Evolutionary conservation across 2,888 invertebrate species (phyloP).

Genomic region (Mantis religiosa): DNA sequence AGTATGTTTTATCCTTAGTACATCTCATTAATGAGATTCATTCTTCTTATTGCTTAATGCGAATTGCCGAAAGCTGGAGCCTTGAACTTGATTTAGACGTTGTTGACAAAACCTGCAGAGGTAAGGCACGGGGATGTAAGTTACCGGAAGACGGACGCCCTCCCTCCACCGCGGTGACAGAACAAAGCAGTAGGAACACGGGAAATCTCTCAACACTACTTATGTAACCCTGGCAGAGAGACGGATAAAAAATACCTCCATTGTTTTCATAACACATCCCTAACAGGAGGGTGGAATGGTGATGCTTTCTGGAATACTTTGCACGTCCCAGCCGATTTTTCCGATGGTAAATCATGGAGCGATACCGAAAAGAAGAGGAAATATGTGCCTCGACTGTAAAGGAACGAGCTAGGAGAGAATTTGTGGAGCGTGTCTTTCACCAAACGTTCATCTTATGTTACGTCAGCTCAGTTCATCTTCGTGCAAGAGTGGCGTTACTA

Average conservation of each 20-base stretch:
- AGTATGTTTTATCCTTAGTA: too few relatives aligned
- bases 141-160: background rate
- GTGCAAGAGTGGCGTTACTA: background rate
- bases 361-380: constrained; percentile 7
- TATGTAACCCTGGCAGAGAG: background rate
- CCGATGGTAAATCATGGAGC: constrained; percentile 7
- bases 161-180: background rate
- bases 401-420: background rate
- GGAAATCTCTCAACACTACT: background rate
- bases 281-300: background rate
- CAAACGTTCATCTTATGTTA: background rate
- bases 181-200: background rate
- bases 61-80: background rate
- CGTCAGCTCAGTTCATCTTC: background rate
- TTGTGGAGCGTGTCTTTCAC: background rate
- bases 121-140: background rate
- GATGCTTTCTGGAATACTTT: constrained; percentile 1
- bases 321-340: constrained; percentile 3
- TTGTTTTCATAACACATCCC: constrained; percentile 4
- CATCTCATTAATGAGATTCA: background rate
- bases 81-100: background rate
- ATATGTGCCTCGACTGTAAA: background rate
- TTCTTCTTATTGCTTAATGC: background rate
- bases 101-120: background rate
- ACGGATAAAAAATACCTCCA: constrained; percentile 1